These are phyloP conservation scores for Frieseomelitta varia DNA, from an alignment of 1,140 invertebrate species.

Conservation along the genomic window DNA sequence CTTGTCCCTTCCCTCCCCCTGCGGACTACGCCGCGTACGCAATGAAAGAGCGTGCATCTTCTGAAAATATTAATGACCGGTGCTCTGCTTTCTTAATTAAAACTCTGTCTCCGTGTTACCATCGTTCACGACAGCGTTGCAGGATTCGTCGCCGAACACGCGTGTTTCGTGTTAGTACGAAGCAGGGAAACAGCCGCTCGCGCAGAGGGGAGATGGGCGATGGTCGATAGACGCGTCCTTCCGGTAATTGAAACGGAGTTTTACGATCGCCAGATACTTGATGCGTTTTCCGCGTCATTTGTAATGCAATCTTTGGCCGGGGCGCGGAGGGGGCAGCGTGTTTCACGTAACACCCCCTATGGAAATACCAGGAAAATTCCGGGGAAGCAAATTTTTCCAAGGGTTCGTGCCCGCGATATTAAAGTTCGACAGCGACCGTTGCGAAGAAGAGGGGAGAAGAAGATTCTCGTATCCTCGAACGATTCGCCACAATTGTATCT, in stretches of 20 bases:
- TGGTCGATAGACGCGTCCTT: not conserved
- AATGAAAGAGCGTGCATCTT: slow-evolving; percentile 35
- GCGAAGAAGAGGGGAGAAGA: not conserved
- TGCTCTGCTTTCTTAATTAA: slow-evolving; percentile 50
- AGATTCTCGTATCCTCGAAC: slow-evolving; percentile 14
- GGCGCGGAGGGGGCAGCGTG: not conserved
- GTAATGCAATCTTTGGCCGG: slow-evolving; percentile 6
- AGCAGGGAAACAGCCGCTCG: not conserved
- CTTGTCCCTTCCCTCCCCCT: too few relatives aligned
- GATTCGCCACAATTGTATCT: not conserved
- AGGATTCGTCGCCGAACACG: not conserved
- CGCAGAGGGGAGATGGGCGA: not conserved
- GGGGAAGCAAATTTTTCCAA: slow-evolving; percentile 3
- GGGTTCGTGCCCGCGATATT: slow-evolving; percentile 19
- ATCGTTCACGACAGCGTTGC: not conserved
- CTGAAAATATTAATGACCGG: slow-evolving; percentile 37
- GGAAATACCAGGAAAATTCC: slow-evolving; percentile 13
- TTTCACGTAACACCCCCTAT: not conserved
- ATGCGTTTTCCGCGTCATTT: slow-evolving; percentile 13
- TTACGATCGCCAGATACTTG: not conserved
- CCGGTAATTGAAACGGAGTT: slow-evolving; percentile 4
- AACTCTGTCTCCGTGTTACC: slow-evolving; percentile 30
- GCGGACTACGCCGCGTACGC: slow-evolving; percentile 35
- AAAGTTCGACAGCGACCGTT: slow-evolving; percentile 21
- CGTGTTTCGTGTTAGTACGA: not conserved